Base-by-base conservation (phyloP, 2,113 vertebrate species). In the Zapornia atra region DNA sequence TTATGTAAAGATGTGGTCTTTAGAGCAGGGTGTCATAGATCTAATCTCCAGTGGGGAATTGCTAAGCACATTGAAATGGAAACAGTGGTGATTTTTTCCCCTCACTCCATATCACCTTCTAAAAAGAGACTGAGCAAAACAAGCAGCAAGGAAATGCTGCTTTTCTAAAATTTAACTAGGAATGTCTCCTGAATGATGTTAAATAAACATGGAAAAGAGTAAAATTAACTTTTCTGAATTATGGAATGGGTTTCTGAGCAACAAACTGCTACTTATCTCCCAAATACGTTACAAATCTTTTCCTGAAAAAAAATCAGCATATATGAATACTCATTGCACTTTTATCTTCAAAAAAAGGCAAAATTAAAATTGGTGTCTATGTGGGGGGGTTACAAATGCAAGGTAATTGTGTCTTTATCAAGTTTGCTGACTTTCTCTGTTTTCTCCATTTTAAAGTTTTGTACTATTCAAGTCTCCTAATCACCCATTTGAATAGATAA, bases 401-500 rank as follows among this genome's bases (percentile, higher is more conserved):
- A 95, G 75, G 57, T 91, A 94, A 93, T 97, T 97, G 21, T 86
- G 71, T 84, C 85, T 90, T 97, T 97, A 82, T 97, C 53, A 56
- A 38, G 24, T 94, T 89, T 79, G 16, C 33, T 85, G 69, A 59
- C 81, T 94, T 92, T 94, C 79, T 76, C 59, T 95, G 44, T 90
- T 97, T 96, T 93, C 63, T 88, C 19, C 31, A 57, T 65, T 86
- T 91, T 82, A 88, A 82, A 71, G 75, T 75, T 95, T 94, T 97
- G 72, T 93, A 89, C 83, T 96, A 75, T 63, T 96, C 4, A 73
- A 90, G 85, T 91, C 88, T 88, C 73, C 71, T 96, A 96, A 94
- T 96, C 84, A 73, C 29, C 76, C 7, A 28, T 82, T 96, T 93
- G 87, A 85, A 81, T 77, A 95, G 84, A 73, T 94, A 73, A 90